Evolutionary conservation across 2,888 invertebrate species (phyloP), one percentile per base, ranked within the genome.

Genomic region (Baccha elongata): DNA sequence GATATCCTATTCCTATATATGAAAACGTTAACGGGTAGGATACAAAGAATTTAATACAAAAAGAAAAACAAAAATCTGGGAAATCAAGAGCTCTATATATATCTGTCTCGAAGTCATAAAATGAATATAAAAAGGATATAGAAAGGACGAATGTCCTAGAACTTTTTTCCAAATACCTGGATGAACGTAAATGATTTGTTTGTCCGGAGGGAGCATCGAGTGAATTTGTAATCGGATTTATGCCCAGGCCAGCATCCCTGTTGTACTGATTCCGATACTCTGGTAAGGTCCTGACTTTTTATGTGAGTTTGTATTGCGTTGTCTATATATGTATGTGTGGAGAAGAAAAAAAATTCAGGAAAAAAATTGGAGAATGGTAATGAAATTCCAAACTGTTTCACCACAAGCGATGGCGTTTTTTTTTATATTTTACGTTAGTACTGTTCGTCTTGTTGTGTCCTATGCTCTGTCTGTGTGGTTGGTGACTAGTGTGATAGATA

Each of bases 211-310:
- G 79, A 69, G 79, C 62, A 74, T 50, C 53, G 68, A 67, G 55
- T 80, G 79, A 80, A 80, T 80, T 80, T 80, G 79, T 80, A 80
- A 74, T 67, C 73, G 79, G 79, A 73, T 73, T 79, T 68, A 48
- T 62, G 23, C 21, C n/a, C 19, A 65, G 10, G 37, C 37, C 21
- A 15, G 55, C 40, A 19, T 55, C 48, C 29, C 44, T 40, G 10
- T 46, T 7, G 11, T 32, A 4, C 26, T 65, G 23, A 23, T 52
- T n/a, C 8, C 32, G 64, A 64, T 46, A 17, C 29, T 40, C 58
- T 40, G 44, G 11, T 46, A 19, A 11, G 37, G 37, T 40, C 23
- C 17, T 19, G 46, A 46, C 19, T 46, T 8, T 40, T 19, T 58
- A 6, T 19, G 23, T 53, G 40, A 15, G 44, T 13, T 35, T 73